These are phyloP conservation scores for Magallana angulata DNA, from an alignment of 1,140 invertebrate genomes.

Conservation along the genomic window DNA sequence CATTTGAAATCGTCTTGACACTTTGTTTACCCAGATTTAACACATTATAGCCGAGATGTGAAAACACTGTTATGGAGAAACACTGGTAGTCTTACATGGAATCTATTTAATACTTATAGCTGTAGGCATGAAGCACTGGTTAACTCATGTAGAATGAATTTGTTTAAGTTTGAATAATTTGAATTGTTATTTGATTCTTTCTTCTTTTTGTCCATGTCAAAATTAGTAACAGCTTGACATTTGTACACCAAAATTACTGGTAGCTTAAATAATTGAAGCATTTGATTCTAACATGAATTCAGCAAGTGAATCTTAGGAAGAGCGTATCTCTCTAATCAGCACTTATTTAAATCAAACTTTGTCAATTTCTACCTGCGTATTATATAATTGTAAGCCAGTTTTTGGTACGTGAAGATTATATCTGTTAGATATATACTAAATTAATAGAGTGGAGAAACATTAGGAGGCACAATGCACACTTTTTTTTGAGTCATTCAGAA, in stretches of 20 bases:
- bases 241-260: too few species aligned
- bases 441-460: not conserved
- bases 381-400: constrained; percentile 1
- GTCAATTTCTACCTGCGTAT: not conserved
- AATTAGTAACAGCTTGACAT: too few species aligned
- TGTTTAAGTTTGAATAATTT: too few species aligned
- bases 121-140: not conserved
- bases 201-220: too few species aligned
- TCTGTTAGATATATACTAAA: not conserved
- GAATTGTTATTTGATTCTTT: too few species aligned
- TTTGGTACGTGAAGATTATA: constrained; percentile 7
- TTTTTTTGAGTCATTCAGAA: constrained; percentile 14
- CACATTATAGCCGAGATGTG: not conserved
- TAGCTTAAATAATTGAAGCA: too few species aligned
- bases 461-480: not conserved
- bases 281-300: too few species aligned
- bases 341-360: not conserved
- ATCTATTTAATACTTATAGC: not conserved
- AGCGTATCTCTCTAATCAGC: too few species aligned
- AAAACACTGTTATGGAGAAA: not conserved
- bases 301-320: too few species aligned
- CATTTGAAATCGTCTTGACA: not conserved
- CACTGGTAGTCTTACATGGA: not conserved
- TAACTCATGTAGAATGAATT: too few species aligned
- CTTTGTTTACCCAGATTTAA: not conserved